Evolutionary conservation across 2,888 invertebrate species (phyloP), one percentile per base, ranked within the genome.

Genomic region (Sacculina carcini): DNA sequence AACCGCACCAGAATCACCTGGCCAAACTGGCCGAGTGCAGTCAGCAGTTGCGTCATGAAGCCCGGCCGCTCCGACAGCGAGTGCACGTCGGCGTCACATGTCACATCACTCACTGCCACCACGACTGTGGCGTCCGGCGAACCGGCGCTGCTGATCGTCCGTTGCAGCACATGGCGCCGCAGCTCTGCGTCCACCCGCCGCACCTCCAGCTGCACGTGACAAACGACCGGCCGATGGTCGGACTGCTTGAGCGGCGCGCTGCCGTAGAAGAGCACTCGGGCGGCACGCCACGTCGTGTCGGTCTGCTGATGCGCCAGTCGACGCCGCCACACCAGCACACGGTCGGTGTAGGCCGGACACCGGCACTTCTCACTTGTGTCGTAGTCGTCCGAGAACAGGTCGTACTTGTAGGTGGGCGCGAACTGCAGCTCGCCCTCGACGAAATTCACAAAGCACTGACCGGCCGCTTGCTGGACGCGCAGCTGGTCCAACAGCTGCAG

Each of bases 341-440:
- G 72, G 67, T 98, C 98, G 0, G 98, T 98, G 92, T 92, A 98
- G 5, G 98, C 96, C 0, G 98, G 98, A 1, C 87, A 83, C 53
- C 96, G 74, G 62, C 80, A 79, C 67, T 98, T 98, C 64, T 99
- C 98, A 63, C 94, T 94, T 0, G 98, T 96, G 65, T 98, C 98
- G 64, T 94, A 98, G 67, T 96, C 94, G 64, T 96, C 90, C 60
- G 90, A 92, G 65, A 96, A 96, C 52, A 94, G 69, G 69, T 98
- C 98, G 64, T 98, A 98, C 64, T 98, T 99, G 66, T 98, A 98
- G 0, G 98, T 98, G 1, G 98, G 98, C 14, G 84, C 75, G 65
- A 98, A 98, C 42, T 73, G 76, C 31, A 94, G 78, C 50, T 79
- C 77, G 0, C 90, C 96, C 69, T 99, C 98, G 51, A 77, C 72